Percentiles rank a stretch among this genome's conserved stretches.
These are phyloP conservation scores for Exephanes ischioxanthus DNA, from an alignment of 2,888 invertebrate genomes.

Conservation along the genomic window DNA sequence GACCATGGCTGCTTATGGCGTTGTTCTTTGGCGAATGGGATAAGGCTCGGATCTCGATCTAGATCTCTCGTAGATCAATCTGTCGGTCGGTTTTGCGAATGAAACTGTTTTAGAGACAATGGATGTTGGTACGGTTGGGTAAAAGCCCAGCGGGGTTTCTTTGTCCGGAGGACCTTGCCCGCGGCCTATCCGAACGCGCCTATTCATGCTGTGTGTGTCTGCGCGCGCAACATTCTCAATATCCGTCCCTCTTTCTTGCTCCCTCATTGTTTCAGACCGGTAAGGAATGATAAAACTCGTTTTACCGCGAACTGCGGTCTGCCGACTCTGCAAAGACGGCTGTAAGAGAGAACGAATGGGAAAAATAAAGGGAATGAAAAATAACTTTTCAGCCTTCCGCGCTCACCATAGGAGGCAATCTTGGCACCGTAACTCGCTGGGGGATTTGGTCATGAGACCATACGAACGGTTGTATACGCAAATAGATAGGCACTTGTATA, in stretches of 20 bases:
- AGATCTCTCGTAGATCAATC: constrained; percentile 48
- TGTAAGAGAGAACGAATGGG: constrained; percentile 16
- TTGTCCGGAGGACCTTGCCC: constrained; percentile 62
- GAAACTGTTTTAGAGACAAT: constrained; percentile 37
- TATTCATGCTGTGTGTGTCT: constrained; percentile 58
- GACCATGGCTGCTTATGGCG: constrained; percentile 40
- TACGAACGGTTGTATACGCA: constrained; percentile 40
- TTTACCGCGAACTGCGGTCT: constrained; percentile 63
- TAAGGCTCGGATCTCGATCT: neutral
- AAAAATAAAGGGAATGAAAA: constrained; percentile 48
- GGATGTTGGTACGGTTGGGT: constrained; percentile 40
- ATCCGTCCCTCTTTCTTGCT: constrained; percentile 26
- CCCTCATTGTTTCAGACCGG: constrained; percentile 69
- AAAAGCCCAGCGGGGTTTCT: constrained; percentile 47
- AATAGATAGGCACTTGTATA: constrained; percentile 21
- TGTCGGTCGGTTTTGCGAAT: neutral
- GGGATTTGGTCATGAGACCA: constrained; percentile 57
- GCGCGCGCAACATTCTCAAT: constrained; percentile 10
- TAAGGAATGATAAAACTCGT: constrained; percentile 71
- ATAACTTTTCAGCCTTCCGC: constrained; percentile 58
- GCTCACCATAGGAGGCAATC: constrained; percentile 54
- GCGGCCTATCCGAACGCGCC: constrained; percentile 55
- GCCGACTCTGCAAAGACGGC: constrained; percentile 64
- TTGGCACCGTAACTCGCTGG: constrained; percentile 52
- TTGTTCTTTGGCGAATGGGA: neutral